Evolutionary conservation across 2,888 invertebrate species (phyloP).

Genomic region (Euplagia quadripunctaria): DNA sequence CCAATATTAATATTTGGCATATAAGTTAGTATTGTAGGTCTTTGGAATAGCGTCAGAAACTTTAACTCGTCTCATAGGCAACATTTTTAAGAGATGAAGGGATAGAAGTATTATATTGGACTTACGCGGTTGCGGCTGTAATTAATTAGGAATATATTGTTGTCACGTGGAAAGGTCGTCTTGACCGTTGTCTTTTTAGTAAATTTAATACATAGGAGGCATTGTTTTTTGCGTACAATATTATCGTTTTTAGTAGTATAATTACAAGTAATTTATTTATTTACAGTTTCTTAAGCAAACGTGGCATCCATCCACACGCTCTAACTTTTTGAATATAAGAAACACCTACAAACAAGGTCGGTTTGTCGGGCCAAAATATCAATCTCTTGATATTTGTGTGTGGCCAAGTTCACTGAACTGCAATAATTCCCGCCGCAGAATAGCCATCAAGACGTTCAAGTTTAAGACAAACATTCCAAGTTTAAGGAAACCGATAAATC

Average conservation of each 20-base stretch:
- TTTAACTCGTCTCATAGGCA: constrained; percentile 54
- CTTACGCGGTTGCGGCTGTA: constrained; percentile 51
- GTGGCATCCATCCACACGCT: neutral
- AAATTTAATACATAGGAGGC: constrained; percentile 29
- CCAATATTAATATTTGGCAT: constrained; percentile 23
- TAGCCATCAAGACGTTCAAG: constrained; percentile 50
- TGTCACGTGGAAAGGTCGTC: constrained; percentile 39
- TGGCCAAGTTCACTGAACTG: constrained; percentile 53
- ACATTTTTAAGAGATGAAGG: constrained; percentile 54
- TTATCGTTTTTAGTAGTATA: too few relatives aligned
- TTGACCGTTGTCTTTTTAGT: constrained; percentile 37
- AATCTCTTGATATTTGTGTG: constrained; percentile 53
- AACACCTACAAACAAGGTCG: constrained; percentile 24
- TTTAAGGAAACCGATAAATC: constrained; percentile 58
- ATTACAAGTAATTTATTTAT: neutral
- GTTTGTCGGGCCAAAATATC: constrained; percentile 33
- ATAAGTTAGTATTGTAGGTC: constrained; percentile 35
- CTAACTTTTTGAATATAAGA: constrained; percentile 13
- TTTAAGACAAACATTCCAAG: constrained; percentile 55
- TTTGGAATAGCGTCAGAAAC: constrained; percentile 47
- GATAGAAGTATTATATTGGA: constrained; percentile 8
- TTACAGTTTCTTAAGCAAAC: neutral
- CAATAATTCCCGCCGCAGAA: constrained; percentile 56
- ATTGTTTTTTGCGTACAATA: neutral
- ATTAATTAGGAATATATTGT: constrained; percentile 57